These are phyloP conservation scores for Drosophila helvetica DNA, from an alignment of 2,888 invertebrate genomes.

Conservation along the genomic window DNA sequence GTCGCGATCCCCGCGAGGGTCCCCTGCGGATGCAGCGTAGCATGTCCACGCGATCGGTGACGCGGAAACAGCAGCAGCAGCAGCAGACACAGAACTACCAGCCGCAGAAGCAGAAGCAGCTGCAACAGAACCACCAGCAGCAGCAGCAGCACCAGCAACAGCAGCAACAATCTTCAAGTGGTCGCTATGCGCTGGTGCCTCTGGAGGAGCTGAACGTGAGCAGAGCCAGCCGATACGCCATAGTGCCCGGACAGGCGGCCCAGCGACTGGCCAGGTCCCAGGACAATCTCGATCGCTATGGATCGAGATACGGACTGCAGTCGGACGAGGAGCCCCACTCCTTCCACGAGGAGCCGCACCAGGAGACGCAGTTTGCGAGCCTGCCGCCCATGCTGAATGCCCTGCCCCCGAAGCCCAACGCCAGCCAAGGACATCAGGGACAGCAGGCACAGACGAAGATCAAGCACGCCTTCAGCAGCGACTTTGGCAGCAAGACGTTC, in stretches of 20 bases:
- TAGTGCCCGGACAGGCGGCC: conserved; percentile 82
- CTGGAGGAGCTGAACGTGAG: conserved; percentile 82
- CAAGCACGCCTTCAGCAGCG: conserved; percentile 84
- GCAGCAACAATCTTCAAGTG: conserved; percentile 54
- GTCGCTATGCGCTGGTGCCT: conserved; percentile 85
- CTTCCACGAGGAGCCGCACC: conserved; percentile 79
- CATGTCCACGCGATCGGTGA: conserved; percentile 83
- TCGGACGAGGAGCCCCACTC: conserved; percentile 75
- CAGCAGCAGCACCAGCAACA: conserved; percentile 54
- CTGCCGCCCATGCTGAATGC: conserved; percentile 76
- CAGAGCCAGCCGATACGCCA: conserved; percentile 81
- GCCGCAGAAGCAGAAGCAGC: conserved; percentile 42
- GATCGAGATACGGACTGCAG: conserved; percentile 56
- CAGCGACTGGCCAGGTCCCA: conserved; percentile 83
- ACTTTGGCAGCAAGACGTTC: conserved; percentile 83
- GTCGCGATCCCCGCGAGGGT: conserved; percentile 81
- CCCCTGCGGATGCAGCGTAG: conserved; percentile 83
- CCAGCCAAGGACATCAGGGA: not conserved
- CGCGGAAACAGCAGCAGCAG: conserved; percentile 69
- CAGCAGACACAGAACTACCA: conserved; percentile 61
- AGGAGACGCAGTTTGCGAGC: conserved; percentile 79
- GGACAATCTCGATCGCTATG: conserved; percentile 81
- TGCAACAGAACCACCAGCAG: conserved; percentile 59
- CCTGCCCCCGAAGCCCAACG: conserved; percentile 27
- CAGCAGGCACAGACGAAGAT: conserved; percentile 56